Conservation (phyloP, 2,113 vertebrate species). For the Perca fluviatilis region DNA sequence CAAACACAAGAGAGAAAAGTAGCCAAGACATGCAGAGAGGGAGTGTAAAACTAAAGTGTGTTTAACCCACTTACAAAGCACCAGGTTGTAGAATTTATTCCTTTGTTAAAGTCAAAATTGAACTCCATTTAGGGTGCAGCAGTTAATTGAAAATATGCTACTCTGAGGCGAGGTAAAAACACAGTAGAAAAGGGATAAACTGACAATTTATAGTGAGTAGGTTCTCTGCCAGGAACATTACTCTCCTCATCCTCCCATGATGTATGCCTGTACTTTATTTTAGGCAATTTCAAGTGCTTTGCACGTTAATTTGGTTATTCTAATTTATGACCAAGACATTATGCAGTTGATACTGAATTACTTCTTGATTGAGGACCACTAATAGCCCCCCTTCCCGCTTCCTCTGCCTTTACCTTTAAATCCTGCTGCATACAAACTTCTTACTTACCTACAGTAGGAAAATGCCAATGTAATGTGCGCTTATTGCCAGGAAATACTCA, state of each 20-base stretch:
- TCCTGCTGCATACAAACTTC: slow-evolving; percentile 35
- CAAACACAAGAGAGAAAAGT: slow-evolving; percentile 23
- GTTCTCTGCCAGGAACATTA: slow-evolving; percentile 62
- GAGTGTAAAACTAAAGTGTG: slow-evolving; percentile 34
- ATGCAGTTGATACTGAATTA: slow-evolving; percentile 70
- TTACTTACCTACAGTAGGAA: slow-evolving; percentile 15
- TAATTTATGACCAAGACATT: slow-evolving; percentile 73
- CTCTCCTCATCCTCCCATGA: slow-evolving; percentile 54
- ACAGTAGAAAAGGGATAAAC: slow-evolving; percentile 61
- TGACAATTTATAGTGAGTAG: slow-evolving; percentile 58
- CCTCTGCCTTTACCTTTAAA: slow-evolving; percentile 23
- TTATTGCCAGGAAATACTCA: slow-evolving; percentile 20
- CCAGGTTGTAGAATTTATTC: slow-evolving; percentile 37
- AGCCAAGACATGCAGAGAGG: background rate
- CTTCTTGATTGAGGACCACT: slow-evolving; percentile 65
- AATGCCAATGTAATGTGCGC: background rate
- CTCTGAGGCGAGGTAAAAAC: slow-evolving; percentile 51
- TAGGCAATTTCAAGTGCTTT: slow-evolving; percentile 70
- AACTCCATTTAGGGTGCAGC: slow-evolving; percentile 50
- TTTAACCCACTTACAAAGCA: slow-evolving; percentile 50
- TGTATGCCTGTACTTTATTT: slow-evolving; percentile 73
- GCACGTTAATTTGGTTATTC: slow-evolving; percentile 73
- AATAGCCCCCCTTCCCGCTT: slow-evolving; percentile 21
- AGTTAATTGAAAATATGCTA: slow-evolving; percentile 63
- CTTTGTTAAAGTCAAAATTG: slow-evolving; percentile 43